phyloP scores from a whole-genome alignment of 2,797 vertebrate species.

The Takifugu ocellatus region DNA sequence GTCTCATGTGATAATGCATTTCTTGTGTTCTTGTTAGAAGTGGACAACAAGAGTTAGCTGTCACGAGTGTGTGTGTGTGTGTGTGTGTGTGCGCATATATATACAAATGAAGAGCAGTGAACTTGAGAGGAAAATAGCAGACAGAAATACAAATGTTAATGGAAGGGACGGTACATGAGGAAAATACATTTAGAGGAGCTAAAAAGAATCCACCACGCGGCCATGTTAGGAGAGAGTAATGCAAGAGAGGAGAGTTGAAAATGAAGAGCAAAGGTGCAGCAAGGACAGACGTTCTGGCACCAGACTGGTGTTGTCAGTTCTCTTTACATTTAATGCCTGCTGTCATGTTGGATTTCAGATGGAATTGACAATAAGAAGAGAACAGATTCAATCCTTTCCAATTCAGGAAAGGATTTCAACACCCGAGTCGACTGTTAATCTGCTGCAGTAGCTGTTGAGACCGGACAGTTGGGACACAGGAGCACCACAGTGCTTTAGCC shows the following conservation, averaged over 20 bases:
- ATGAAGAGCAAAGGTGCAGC: constrained; percentile 25
- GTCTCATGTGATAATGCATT: constrained; percentile 67
- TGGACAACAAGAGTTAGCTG: constrained; percentile 52
- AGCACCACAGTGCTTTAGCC: constrained; percentile 32
- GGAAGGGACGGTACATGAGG: constrained; percentile 23
- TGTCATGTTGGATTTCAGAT: constrained; percentile 41
- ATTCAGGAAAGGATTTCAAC: constrained; percentile 54
- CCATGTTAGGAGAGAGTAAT: constrained; percentile 18
- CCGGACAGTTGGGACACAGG: constrained; percentile 36
- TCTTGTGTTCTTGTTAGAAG: constrained; percentile 67
- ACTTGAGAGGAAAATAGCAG: constrained; percentile 24
- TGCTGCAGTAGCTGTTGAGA: constrained; percentile 33
- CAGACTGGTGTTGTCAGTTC: constrained; percentile 58
- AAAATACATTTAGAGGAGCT: constrained; percentile 46
- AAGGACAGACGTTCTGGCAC: constrained; percentile 50
- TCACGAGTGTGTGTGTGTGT: constrained; percentile 53
- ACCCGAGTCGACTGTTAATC: constrained; percentile 41
- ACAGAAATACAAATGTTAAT: constrained; percentile 51
- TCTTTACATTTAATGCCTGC: constrained; percentile 48
- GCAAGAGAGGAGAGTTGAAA: constrained; percentile 22
- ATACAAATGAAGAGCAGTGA: constrained; percentile 19
- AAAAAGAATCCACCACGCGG: constrained; percentile 32
- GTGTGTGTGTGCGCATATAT: constrained; percentile 34
- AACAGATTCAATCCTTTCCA: constrained; percentile 49
- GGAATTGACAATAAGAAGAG: constrained; percentile 51